Evolutionary conservation across 2,888 invertebrate species (phyloP).

Genomic region (Andrena marginata): DNA sequence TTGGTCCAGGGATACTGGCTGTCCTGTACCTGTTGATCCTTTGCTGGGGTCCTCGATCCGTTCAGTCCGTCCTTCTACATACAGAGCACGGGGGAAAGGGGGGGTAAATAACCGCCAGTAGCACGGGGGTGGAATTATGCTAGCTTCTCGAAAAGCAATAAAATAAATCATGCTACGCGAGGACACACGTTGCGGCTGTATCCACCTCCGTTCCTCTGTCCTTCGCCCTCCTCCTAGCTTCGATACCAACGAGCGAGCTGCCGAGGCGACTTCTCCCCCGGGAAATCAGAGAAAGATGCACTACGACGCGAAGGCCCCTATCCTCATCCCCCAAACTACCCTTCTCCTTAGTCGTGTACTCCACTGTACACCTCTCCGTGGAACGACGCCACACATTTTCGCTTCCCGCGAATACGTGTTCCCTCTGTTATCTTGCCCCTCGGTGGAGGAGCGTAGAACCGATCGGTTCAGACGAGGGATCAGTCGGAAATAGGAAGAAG

Average conservation of each 20-base stretch:
- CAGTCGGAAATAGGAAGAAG: constrained; percentile 4
- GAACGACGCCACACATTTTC: constrained; percentile 43
- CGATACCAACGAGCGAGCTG: constrained; percentile 53
- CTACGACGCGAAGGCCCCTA: constrained; percentile 64
- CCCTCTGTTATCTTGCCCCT: constrained; percentile 35
- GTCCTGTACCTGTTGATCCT: constrained; percentile 74
- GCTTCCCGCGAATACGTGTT: constrained; percentile 25
- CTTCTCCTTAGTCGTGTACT: constrained; percentile 12
- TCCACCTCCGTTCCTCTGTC: constrained; percentile 47
- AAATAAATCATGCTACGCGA: constrained; percentile 78
- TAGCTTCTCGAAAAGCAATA: constrained; percentile 73
- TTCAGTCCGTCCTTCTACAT: constrained; percentile 47
- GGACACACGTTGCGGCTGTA: constrained; percentile 64
- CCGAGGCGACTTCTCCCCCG: constrained; percentile 75
- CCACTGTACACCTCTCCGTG: not conserved
- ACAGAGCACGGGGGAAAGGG: not conserved
- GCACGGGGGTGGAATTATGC: constrained; percentile 71
- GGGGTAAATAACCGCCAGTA: constrained; percentile 66
- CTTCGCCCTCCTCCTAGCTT: constrained; percentile 44
- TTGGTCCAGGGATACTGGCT: constrained; percentile 36
- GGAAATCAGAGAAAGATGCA: constrained; percentile 83
- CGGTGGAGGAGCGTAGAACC: constrained; percentile 27
- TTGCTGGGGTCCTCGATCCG: constrained; percentile 54
- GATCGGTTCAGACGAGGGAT: constrained; percentile 42
- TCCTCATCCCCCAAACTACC: constrained; percentile 27